Evolutionary conservation across 2,113 vertebrate genomes (phyloP).

Genomic region (Globicephala melas): DNA sequence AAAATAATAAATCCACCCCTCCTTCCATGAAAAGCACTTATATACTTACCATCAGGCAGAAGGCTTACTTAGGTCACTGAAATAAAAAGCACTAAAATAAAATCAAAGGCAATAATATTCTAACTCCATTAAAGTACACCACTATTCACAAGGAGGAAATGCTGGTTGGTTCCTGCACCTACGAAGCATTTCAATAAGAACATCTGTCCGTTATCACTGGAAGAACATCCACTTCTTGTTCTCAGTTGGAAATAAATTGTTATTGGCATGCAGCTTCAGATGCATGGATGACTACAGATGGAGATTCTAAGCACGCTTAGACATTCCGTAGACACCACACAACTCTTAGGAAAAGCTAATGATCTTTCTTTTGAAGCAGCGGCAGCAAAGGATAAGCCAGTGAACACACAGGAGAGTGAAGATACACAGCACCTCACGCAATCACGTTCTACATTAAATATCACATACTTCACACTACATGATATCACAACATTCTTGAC

Average conservation of each 20-base stretch:
- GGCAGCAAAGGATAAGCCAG: not conserved
- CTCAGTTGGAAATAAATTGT: not conserved
- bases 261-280: not conserved
- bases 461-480: no score
- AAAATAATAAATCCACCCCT: not conserved
- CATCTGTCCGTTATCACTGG: not conserved
- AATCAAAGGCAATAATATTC: not conserved
- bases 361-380: not conserved
- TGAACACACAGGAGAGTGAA: not conserved
- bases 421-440: not conserved
- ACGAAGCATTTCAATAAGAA: not conserved
- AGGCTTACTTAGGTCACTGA: not conserved
- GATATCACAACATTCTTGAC: not conserved
- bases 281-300: not conserved
- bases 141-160: not conserved
- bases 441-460: not conserved
- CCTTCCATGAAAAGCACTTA: not conserved
- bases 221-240: not conserved
- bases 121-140: not conserved
- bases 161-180: not conserved
- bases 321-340: not conserved
- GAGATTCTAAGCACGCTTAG: not conserved
- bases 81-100: not conserved
- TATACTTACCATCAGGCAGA: not conserved
- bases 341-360: not conserved